These are phyloP conservation scores for Lamellibrachia luymesi DNA, from an alignment of 1,140 invertebrate species.

Conservation along the genomic window DNA sequence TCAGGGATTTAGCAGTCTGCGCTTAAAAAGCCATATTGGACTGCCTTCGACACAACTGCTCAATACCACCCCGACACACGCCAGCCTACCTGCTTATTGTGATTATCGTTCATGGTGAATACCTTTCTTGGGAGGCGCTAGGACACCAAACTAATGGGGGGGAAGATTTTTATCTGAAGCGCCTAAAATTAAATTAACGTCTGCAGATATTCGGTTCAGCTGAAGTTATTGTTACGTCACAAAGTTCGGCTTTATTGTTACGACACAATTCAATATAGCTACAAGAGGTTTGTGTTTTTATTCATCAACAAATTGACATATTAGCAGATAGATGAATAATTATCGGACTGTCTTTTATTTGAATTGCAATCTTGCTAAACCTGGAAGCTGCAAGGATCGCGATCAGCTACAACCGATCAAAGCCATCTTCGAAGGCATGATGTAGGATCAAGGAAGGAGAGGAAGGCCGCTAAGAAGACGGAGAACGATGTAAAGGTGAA, in stretches of 20 bases:
- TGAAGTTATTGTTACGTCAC: background rate
- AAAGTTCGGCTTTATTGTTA: background rate
- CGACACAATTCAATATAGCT: background rate
- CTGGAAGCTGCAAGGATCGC: too few species aligned
- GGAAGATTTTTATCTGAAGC: background rate
- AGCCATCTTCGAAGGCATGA: too few species aligned
- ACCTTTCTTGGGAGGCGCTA: background rate
- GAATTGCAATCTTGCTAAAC: too few species aligned
- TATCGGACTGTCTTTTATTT: too few species aligned
- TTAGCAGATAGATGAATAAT: background rate
- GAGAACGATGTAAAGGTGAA: too few species aligned
- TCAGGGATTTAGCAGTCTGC: background rate
- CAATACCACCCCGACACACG: background rate
- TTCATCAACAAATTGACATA: background rate
- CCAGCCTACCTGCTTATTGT: background rate
- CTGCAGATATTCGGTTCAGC: background rate
- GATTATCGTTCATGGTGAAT: background rate
- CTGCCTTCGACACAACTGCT: background rate
- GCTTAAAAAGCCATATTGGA: background rate
- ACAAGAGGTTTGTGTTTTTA: background rate
- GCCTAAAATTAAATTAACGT: background rate
- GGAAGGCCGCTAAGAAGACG: too few species aligned
- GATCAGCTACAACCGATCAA: too few species aligned
- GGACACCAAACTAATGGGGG: background rate
- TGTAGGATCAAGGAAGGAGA: too few species aligned